phyloP scores from a whole-genome alignment of 2,113 vertebrate genomes.

The Brienomyrus longianalis region DNA sequence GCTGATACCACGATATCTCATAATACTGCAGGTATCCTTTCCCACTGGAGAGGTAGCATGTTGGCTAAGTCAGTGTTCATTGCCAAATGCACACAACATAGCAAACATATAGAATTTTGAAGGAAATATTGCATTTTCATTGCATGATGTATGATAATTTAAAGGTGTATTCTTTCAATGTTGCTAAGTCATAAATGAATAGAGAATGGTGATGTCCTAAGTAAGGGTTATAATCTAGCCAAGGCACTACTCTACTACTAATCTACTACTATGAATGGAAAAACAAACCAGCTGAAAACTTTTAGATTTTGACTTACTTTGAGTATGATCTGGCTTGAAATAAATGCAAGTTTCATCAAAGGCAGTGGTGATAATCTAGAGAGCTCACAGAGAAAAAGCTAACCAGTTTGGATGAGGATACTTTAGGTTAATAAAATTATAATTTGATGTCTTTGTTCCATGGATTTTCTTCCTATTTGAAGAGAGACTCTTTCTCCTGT shows the following conservation, averaged over 20 bases:
- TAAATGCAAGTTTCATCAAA: not conserved
- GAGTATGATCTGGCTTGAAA: not conserved
- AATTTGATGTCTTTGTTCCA: not conserved
- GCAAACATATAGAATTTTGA: not conserved
- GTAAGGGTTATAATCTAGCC: not conserved
- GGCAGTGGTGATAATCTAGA: not conserved
- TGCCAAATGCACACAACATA: not conserved
- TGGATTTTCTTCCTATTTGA: not conserved
- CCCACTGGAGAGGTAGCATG: not conserved
- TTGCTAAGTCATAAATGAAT: not conserved
- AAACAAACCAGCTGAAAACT: not conserved
- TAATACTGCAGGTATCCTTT: not conserved
- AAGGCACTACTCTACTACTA: not conserved
- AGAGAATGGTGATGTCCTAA: not conserved
- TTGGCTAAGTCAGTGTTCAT: not conserved
- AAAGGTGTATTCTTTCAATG: not conserved
- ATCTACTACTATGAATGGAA: not conserved
- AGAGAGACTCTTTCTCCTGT: not conserved
- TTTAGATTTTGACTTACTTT: not conserved
- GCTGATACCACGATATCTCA: not conserved
- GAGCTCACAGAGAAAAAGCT: not conserved
- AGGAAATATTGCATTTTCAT: not conserved
- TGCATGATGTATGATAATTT: not conserved
- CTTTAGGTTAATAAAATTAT: not conserved
- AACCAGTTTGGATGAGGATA: not conserved